Percentiles rank a stretch among this genome's conserved stretches.
Evolutionary conservation across 2,888 invertebrate genomes (phyloP).

Genomic region (Gerris lacustris): DNA sequence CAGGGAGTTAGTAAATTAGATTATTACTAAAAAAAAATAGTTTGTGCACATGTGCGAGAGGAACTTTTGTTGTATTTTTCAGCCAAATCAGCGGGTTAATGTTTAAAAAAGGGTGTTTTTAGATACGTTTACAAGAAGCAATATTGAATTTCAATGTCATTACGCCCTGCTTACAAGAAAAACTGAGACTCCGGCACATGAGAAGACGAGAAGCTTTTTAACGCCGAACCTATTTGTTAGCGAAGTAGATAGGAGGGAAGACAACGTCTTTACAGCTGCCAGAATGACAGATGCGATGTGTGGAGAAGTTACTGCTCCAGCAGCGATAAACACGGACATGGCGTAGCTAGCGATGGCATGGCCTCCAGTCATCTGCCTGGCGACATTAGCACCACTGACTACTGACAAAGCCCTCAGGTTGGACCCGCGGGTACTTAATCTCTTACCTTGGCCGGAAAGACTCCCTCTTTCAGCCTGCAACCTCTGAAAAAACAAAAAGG

Average conservation of each 20-base stretch:
- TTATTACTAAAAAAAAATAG: no score
- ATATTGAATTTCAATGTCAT: no score
- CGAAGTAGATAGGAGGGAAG: not conserved
- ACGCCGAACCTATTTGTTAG: not conserved
- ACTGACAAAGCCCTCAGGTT: not conserved
- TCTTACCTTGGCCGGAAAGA: not conserved
- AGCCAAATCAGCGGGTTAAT: no score
- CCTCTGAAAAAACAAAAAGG: not conserved
- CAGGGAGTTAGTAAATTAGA: no score
- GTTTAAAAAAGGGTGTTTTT: no score
- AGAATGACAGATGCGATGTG: not conserved
- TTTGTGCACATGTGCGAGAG: no score
- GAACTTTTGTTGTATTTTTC: no score
- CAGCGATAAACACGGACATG: not conserved
- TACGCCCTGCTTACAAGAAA: not conserved
- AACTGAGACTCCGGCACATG: not conserved
- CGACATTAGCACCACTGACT: not conserved
- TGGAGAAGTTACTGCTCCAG: not conserved
- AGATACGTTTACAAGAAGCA: no score
- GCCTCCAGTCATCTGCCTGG: conserved; percentile 4
- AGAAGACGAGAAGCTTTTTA: conserved; percentile 6
- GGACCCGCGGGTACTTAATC: not conserved
- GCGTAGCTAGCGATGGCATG: conserved; percentile 4
- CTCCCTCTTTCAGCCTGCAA: not conserved
- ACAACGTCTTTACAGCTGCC: not conserved